These are phyloP conservation scores for Acanthosepion lycidas DNA, from an alignment of 2,888 invertebrate genomes.

Conservation along the genomic window DNA sequence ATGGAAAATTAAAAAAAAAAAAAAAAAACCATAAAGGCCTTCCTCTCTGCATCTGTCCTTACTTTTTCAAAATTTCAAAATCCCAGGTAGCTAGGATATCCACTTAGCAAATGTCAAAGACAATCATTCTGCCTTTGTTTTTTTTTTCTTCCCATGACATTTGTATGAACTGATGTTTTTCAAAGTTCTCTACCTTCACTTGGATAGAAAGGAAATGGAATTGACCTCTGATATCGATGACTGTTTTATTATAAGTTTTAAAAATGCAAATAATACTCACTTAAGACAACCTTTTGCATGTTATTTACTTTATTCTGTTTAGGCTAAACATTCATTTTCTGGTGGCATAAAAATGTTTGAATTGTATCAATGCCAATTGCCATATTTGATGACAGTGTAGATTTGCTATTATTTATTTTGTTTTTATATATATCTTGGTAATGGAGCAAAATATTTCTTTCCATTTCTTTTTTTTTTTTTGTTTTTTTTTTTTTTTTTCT, in stretches of 20 bases:
- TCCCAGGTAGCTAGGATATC: background rate
- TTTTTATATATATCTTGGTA: background rate
- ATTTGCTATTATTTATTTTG: too few species aligned
- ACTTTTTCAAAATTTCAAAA: background rate
- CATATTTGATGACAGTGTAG: too few species aligned
- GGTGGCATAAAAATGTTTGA: too few species aligned
- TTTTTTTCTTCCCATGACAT: too few species aligned
- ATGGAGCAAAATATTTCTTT: background rate
- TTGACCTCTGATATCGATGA: too few species aligned
- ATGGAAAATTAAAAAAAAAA: too few species aligned
- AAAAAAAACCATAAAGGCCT: too few species aligned
- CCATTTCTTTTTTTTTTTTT: background rate
- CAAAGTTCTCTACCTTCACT: background rate
- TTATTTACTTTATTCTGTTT: background rate
- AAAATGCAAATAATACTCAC: background rate
- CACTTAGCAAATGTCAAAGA: background rate
- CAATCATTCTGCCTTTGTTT: background rate
- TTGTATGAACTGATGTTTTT: background rate
- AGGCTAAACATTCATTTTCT: background rate
- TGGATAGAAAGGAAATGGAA: background rate
- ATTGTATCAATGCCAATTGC: too few species aligned
- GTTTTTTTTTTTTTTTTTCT: background rate
- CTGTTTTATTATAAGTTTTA: background rate
- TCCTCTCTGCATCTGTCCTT: too few species aligned
- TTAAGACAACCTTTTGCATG: background rate